Conservation (phyloP, 2,888 invertebrate genomes). For the Scelioninae gen. 1 region DNA sequence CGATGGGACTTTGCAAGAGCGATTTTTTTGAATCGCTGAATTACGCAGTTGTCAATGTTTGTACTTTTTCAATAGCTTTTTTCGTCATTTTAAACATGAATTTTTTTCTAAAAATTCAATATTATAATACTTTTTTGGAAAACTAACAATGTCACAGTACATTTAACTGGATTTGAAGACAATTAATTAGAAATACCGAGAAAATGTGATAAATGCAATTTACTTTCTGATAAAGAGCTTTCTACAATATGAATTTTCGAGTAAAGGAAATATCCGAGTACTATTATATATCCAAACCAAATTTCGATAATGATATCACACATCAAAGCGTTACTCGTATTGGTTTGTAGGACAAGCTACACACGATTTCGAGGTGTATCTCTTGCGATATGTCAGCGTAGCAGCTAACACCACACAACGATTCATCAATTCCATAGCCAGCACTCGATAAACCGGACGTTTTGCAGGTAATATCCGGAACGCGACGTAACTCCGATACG, state of each 20-base stretch:
- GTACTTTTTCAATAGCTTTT: background rate
- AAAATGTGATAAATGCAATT: too few species aligned
- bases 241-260: too few species aligned
- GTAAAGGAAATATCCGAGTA: too few species aligned
- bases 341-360: background rate
- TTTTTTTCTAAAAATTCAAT: too few species aligned
- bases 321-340: background rate
- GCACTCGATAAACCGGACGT: slow-evolving; percentile 73
- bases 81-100: too few species aligned
- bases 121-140: too few species aligned
- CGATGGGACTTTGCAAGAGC: background rate
- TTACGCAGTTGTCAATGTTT: background rate
- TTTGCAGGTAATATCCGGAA: slow-evolving; percentile 73
- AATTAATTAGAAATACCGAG: too few species aligned
- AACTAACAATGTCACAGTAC: too few species aligned
- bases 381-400: slow-evolving; percentile 76
- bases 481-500: slow-evolving; percentile 64
- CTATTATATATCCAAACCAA: background rate
- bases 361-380: slow-evolving; percentile 7
- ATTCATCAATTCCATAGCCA: slow-evolving; percentile 78
- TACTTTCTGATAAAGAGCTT: too few species aligned
- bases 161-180: too few species aligned
- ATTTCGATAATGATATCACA: background rate
- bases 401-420: slow-evolving; percentile 71
- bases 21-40: background rate